A percentile compares a stretch with the other conserved stretches of the same genome.
Evolutionary conservation across 2,113 vertebrate species (phyloP).

Genomic region (Syrmaticus mikado): DNA sequence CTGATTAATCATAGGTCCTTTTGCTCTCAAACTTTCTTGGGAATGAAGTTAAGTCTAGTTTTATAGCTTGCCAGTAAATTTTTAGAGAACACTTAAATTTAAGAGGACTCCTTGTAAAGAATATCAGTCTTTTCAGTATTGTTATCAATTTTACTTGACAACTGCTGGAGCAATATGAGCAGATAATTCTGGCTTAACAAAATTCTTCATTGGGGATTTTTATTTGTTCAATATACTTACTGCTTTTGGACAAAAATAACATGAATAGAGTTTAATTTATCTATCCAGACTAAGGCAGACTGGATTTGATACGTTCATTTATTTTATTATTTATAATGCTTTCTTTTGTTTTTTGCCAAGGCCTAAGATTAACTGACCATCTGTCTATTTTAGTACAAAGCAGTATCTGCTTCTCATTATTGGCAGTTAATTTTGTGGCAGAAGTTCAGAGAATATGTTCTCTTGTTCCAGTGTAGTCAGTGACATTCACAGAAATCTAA

Average conservation of each 20-base stretch:
- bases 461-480: constrained; percentile 26
- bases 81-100: not conserved
- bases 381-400: constrained; percentile 35
- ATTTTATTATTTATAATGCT: constrained; percentile 46
- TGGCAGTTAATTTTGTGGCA: constrained; percentile 42
- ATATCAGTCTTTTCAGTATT: not conserved
- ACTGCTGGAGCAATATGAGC: not conserved
- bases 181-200: not conserved
- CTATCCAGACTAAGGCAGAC: not conserved
- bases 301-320: not conserved
- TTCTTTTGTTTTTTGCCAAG: not conserved
- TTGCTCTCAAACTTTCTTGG: not conserved
- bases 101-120: not conserved
- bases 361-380: constrained; percentile 40
- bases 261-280: not conserved
- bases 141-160: not conserved
- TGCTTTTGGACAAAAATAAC: not conserved
- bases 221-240: not conserved
- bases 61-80: not conserved
- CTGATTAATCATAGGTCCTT: not conserved
- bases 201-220: not conserved
- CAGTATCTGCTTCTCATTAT: not conserved
- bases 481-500: not conserved
- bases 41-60: not conserved
- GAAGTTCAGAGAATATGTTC: not conserved